Percentiles rank a stretch among this genome's conserved stretches.
Conservation (phyloP, 2,797 vertebrate genomes). For the Florisuga fusca region DNA sequence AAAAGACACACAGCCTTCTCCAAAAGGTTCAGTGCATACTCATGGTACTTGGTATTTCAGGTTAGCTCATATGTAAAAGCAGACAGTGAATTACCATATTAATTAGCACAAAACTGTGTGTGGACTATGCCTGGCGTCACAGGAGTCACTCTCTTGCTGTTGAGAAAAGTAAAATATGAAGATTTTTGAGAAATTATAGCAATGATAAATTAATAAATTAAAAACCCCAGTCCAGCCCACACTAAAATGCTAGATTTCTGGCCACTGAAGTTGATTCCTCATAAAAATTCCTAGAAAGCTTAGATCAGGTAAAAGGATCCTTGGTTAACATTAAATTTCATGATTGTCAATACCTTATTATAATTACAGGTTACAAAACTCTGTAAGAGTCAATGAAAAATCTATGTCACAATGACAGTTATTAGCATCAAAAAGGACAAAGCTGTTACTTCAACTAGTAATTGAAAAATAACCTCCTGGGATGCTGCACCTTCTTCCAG, state of each 20-base stretch:
- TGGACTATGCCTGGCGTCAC: not conserved
- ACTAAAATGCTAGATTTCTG: not conserved
- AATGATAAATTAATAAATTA: not conserved
- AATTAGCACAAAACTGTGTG: not conserved
- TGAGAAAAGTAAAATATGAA: not conserved
- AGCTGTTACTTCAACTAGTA: not conserved
- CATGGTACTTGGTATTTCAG: not conserved
- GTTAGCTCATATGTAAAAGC: not conserved
- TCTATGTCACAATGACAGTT: not conserved
- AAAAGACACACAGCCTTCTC: not conserved
- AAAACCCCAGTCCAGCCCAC: not conserved
- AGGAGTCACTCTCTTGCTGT: not conserved
- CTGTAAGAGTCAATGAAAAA: not conserved
- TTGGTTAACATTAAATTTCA: conserved; percentile 13
- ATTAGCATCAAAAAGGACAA: not conserved
- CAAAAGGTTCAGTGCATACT: fast-evolving
- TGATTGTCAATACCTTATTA: not conserved
- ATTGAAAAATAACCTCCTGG: not conserved
- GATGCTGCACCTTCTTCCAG: not conserved
- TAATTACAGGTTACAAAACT: not conserved
- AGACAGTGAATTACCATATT: not conserved
- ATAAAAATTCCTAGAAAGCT: conserved; percentile 24
- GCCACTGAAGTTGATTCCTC: not conserved
- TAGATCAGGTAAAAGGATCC: not conserved
- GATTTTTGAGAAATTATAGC: not conserved